Evolutionary conservation across 2,888 invertebrate genomes (phyloP), one percentile per base, ranked within the genome.

Genomic region (Vanessa cardui): DNA sequence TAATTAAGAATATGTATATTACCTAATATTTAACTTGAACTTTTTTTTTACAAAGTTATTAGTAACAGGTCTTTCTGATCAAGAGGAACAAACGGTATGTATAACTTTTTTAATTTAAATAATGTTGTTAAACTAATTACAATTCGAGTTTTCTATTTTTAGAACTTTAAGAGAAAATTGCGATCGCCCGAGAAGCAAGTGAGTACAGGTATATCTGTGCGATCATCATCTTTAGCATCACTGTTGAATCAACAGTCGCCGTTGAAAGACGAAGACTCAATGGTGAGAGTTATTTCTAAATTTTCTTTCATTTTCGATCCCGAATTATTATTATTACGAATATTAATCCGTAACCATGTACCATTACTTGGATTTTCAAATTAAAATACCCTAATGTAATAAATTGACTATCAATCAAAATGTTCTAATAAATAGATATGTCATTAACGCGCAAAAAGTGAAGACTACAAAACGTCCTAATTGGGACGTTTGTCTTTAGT

Each of bases 131-230:
- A n/a, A 1, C 3, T 33, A 33, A 3, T 31, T n/a, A 47, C n/a
- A n/a, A n/a, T 16, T 6, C 31, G 0, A 15, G 2, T 6, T 31
- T 58, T 52, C 18, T 74, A 70, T 26, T 54, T 80, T 67, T 82
- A 96, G 96, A 95, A 95, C 78, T 95, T 96, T 80, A 94, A 94
- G 76, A 94, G 94, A 78, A 93, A 94, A 56, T 81, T 96, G 70
- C 91, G 92, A 46, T 91, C 94, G 26, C 93, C 94, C 0, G 94
- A 94, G 74, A 92, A 89, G 74, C 87, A 87, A 74, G 79, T 83
- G 18, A 89, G 75, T 77, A 74, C 83, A 1, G 90, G 90, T 3
- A 86, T 88, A 76, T 88, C 86, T 70, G 94, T 84, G 72, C 87
- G 80, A 70, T 93, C 85, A 64, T 92, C 82, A 72, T 94, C 92